Base-by-base conservation (phyloP, 1,140 invertebrate species). In the Listronotus oregonensis region DNA sequence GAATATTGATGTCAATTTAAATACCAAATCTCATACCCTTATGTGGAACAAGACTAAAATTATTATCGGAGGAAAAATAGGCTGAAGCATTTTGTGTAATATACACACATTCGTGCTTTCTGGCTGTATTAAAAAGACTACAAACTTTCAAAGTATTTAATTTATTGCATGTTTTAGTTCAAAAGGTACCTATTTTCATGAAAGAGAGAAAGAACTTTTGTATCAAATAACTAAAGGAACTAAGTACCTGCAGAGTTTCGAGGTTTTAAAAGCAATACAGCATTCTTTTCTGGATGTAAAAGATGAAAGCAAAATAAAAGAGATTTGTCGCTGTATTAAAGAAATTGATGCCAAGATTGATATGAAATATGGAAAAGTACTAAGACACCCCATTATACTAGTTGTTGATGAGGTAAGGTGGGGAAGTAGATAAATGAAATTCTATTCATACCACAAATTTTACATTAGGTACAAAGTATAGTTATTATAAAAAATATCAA, bases 341-440 rank as follows among this genome's bases (percentile, higher is more conserved):
- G 31, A 51, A 46, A n/a, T 55, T 11, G 56, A 64, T 32, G 17
- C 32, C 10, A n/a, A 55, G 6, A 34, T 63, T 14, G 31, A 17
- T 39, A 17, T 7, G 17, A 34, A 52, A 14, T 32, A 14, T 46
- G 14, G 14, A 15, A 17, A 55, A 10, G 2, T 46, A 43, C 27
- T 39, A 6, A 47, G 46, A 27, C 81, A 86, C 75, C 84, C 85
- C 21, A 78, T 89, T 46, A 80, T 89, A 67, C 75, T 89, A 50
- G 85, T 89, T 65, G 71, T 89, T 6, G 87, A 89, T 76, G 86
- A 89, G 75, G 87, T 88, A 80, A 75, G 60, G 5, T 3, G 5
- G 5, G 5, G 21, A 5, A 27, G 5, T 27, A 27, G 5, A 27
- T 27, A 27, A 27, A 3, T 27, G 5, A 27, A 27, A n/a, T n/a